phyloP scores from a whole-genome alignment of 1,140 invertebrate species.

The Agrypnia vestita region DNA sequence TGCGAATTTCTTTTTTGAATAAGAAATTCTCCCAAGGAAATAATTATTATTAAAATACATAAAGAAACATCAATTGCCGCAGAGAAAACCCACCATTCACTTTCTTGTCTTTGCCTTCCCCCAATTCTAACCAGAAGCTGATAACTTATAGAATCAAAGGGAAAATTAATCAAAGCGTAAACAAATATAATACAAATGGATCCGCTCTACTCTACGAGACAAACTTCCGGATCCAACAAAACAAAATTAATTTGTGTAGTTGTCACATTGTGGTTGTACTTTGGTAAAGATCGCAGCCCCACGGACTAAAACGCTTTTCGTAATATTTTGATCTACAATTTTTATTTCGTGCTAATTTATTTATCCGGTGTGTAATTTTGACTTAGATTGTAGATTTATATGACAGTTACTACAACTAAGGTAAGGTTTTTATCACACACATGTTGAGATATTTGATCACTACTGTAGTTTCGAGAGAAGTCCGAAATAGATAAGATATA shows the following conservation, averaged over 20 bases:
- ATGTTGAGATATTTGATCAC: no score
- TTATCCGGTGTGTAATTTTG: no score
- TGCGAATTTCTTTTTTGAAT: no score
- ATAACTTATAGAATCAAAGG: constrained; percentile 12
- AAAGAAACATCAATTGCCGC: no score
- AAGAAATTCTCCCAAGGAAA: no score
- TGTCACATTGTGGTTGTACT: constrained; percentile 43
- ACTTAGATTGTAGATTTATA: no score
- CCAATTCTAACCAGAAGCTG: not conserved
- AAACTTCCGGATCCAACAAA: constrained; percentile 37
- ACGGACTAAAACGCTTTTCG: not conserved
- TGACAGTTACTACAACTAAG: no score
- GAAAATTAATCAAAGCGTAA: constrained; percentile 37
- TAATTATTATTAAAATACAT: no score
- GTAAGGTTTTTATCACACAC: no score
- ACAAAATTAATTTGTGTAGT: constrained; percentile 50
- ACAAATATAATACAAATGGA: constrained; percentile 45
- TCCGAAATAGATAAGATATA: no score
- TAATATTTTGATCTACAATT: not conserved
- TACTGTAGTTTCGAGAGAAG: no score
- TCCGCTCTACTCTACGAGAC: constrained; percentile 31
- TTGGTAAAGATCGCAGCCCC: not conserved
- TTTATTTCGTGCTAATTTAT: not conserved
- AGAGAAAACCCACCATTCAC: no score
- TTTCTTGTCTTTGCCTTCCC: not conserved